Evolutionary conservation across 1,140 invertebrate species (phyloP), one percentile per base, ranked within the genome.

Genomic region (Lepidurus apus): DNA sequence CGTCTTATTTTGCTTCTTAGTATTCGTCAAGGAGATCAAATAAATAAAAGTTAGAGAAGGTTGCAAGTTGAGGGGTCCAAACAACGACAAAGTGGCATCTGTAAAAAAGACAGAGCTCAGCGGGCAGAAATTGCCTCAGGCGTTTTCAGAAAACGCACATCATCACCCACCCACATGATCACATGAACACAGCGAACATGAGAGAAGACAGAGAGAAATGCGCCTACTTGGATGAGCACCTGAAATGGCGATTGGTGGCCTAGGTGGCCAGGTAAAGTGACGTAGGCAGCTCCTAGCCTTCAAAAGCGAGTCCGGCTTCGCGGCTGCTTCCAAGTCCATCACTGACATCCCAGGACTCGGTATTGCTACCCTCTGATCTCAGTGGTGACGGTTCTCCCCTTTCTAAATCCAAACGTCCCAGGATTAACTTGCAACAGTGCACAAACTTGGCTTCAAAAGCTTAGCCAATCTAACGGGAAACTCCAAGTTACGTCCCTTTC

Each of bases 161-260:
- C 53, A 65, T 65, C 53, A 65, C 53, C 53, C n/a, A 11, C 53
- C 53, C 53, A 65, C 53, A 21, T 65, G 53, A 65, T 34, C 34
- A 65, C 17, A 65, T 7, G 53, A 13, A 65, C 21, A 5, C 17
- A 65, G 21, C 17, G 21, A 47, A 47, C 47, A 13, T 7, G 8
- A 65, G 53, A 65, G 53, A 65, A 65, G 11, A 21, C 4, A 65
- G 2, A 13, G 21, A 9, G 17, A 65, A 65, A 65, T 65, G 53
- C 53, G 53, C 53, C 53, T 65, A 65, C 53, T 65, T 65, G 53
- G 13, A 21, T 7, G 21, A 21, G 53, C 53, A 65, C 53, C 53
- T 65, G 45, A 6, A 47, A 47, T 10, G 45, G 45, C 45, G 10
- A 21, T 65, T 13, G 21, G 13, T 65, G 53, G 53, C 13, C 21